Evolutionary conservation across 2,797 vertebrate genomes (phyloP).

Genomic region (Amphiprion clarkii): DNA sequence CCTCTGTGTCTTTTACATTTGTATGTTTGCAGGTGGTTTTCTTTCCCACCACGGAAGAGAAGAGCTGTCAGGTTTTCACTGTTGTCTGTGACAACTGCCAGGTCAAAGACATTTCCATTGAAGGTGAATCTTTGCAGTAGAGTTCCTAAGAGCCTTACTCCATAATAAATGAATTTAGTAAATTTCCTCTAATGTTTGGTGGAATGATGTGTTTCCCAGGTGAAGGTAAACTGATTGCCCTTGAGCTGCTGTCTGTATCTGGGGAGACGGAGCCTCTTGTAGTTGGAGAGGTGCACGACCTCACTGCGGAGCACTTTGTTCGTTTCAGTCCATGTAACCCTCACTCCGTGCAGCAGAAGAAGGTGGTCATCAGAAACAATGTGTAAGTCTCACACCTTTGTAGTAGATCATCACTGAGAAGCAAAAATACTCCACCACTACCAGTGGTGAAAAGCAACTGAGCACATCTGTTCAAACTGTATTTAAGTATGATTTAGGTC

Average conservation of each 20-base stretch:
- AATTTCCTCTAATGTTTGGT: neutral
- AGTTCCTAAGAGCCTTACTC: neutral
- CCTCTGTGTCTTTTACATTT: neutral
- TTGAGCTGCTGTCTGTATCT: slow-evolving; percentile 88
- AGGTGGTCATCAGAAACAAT: slow-evolving; percentile 88
- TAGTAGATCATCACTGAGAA: neutral
- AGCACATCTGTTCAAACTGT: too few species aligned
- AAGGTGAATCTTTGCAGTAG: slow-evolving; percentile 82
- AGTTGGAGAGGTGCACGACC: slow-evolving; percentile 84
- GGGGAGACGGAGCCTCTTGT: slow-evolving; percentile 80
- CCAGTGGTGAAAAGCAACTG: too few species aligned
- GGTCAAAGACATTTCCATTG: slow-evolving; percentile 86
- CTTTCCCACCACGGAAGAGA: slow-evolving; percentile 85
- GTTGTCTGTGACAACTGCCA: slow-evolving; percentile 94
- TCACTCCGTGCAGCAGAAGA: slow-evolving; percentile 78
- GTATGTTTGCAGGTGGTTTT: slow-evolving; percentile 89
- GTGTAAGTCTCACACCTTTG: slow-evolving; percentile 81
- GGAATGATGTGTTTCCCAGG: slow-evolving; percentile 78
- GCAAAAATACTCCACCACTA: too few species aligned
- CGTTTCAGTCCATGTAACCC: slow-evolving; percentile 88
- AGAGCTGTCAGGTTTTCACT: slow-evolving; percentile 82
- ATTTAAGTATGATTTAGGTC: too few species aligned
- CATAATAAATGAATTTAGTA: neutral
- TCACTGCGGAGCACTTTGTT: slow-evolving; percentile 87
- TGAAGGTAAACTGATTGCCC: slow-evolving; percentile 85